Evolutionary conservation across 2,113 vertebrate species (phyloP).

Genomic region (Tragulus kanchil): DNA sequence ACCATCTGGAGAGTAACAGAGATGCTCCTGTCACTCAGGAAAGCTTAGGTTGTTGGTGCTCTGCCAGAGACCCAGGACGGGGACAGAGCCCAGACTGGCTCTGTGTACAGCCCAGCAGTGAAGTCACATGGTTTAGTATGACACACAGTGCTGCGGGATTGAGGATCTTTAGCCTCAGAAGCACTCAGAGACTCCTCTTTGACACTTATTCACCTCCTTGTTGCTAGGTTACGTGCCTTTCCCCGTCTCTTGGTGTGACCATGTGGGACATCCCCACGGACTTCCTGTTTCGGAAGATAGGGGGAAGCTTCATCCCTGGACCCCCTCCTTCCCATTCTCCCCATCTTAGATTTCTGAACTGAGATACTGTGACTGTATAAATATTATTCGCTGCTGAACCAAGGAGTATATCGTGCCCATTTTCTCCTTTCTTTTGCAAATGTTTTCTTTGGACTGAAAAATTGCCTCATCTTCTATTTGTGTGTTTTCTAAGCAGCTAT

Average conservation of each 20-base stretch:
- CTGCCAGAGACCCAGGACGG: neutral
- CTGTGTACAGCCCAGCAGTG: neutral
- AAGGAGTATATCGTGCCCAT: neutral
- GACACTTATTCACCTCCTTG: neutral
- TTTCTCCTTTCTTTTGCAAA: neutral
- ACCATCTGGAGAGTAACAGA: neutral
- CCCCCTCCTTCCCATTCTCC: neutral
- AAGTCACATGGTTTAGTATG: neutral
- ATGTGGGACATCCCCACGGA: neutral
- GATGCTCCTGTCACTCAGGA: neutral
- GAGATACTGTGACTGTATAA: neutral
- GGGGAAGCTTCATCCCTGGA: too few species aligned
- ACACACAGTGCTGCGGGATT: neutral
- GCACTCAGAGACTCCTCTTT: neutral
- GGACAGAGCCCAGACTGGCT: neutral
- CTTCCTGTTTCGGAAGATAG: neutral
- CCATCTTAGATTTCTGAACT: neutral
- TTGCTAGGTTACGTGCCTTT: neutral
- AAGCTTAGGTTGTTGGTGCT: neutral
- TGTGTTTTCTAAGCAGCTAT: neutral
- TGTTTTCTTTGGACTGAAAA: conserved; percentile 19
- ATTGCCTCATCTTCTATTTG: neutral
- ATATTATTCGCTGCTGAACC: neutral
- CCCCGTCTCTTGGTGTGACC: neutral
- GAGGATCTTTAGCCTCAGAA: neutral